Percentiles rank a stretch among this genome's conserved stretches.
These are phyloP conservation scores for Papilio aristodemus DNA, from an alignment of 1,140 invertebrate species.

Conservation along the genomic window DNA sequence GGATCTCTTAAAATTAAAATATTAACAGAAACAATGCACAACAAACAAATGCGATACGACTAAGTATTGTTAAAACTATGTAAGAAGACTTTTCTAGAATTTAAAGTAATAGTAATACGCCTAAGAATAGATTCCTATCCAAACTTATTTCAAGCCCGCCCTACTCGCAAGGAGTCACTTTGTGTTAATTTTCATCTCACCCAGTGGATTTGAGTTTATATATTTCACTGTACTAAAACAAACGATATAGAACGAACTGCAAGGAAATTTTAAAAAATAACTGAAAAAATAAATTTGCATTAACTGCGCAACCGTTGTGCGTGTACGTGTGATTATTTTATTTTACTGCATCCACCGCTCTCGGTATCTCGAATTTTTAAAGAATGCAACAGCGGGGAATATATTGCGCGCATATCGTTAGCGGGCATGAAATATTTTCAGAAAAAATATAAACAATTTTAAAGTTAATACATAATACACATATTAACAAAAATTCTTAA, in stretches of 20 bases:
- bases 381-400: slow-evolving; percentile 13
- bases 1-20: too few relatives aligned
- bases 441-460: too few relatives aligned
- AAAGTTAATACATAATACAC: neutral
- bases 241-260: slow-evolving; percentile 12
- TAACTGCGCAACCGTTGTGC: slow-evolving; percentile 19
- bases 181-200: neutral
- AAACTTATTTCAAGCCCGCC: too few relatives aligned
- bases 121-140: too few relatives aligned
- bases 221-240: neutral
- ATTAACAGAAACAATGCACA: too few relatives aligned
- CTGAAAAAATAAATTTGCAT: slow-evolving; percentile 24
- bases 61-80: too few relatives aligned
- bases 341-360: neutral
- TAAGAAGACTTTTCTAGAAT: too few relatives aligned
- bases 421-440: neutral
- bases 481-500: neutral
- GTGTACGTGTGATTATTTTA: slow-evolving; percentile 14
- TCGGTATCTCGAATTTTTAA: slow-evolving; percentile 3
- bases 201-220: neutral
- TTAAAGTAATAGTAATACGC: too few relatives aligned
- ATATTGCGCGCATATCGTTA: slow-evolving; percentile 1
- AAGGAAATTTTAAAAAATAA: neutral
- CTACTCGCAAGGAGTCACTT: too few relatives aligned
- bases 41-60: too few relatives aligned